Percentiles rank a stretch among this genome's conserved stretches.
Conservation (phyloP, 2,797 vertebrate species). For the Brotula barbata region DNA sequence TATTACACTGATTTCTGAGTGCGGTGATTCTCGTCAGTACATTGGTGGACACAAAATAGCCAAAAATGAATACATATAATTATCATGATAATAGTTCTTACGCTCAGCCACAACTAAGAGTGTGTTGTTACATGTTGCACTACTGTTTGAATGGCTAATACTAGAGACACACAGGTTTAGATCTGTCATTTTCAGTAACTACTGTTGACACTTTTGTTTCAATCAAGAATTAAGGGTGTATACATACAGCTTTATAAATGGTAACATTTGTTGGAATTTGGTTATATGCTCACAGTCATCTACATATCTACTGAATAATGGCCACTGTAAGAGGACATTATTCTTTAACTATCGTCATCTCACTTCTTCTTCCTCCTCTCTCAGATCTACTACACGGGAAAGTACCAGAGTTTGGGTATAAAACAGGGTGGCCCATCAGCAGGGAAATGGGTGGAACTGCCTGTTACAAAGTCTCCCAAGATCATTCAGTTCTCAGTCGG, state of each 20-base stretch:
- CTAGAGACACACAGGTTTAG: not conserved
- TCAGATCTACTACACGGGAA: conserved; percentile 98
- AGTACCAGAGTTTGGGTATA: conserved; percentile 98
- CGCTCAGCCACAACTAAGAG: not conserved
- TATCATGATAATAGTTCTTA: conserved; percentile 22
- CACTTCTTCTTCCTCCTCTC: not conserved
- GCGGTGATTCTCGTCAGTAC: no score
- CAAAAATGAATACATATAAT: not conserved
- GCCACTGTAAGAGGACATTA: not conserved
- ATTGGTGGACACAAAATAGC: no score
- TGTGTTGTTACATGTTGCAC: not conserved
- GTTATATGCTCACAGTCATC: not conserved
- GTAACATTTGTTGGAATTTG: not conserved
- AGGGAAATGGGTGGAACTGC: conserved; percentile 97
- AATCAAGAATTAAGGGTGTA: no score
- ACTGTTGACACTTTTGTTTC: not conserved
- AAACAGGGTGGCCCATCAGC: conserved; percentile 97
- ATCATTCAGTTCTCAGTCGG: conserved; percentile 97
- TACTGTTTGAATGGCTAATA: not conserved
- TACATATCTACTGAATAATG: no score
- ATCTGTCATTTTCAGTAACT: not conserved
- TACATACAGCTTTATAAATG: not conserved
- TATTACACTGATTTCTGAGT: no score
- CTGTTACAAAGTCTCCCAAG: conserved; percentile 98
- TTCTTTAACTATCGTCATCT: not conserved